Conservation (phyloP, 2,797 vertebrate genomes). For the Zalophus californianus region DNA sequence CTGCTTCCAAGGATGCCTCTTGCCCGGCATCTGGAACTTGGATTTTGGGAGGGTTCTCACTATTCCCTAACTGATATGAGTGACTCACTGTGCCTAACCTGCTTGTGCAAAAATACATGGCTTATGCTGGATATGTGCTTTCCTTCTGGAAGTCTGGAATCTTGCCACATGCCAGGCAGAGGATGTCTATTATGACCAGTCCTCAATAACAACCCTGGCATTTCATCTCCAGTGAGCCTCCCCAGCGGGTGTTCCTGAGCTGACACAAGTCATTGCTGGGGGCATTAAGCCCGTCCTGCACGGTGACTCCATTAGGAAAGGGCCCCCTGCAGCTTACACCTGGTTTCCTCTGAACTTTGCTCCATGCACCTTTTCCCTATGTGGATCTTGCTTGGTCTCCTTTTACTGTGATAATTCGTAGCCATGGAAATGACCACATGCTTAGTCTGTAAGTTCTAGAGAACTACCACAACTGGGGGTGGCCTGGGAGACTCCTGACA, state of each 20-base stretch:
- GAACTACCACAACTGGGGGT: background rate
- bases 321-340: background rate
- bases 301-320: background rate
- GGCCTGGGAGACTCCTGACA: background rate
- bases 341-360: fast-evolving
- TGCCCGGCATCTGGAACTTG: background rate
- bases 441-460: background rate
- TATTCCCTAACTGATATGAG: background rate
- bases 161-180: background rate
- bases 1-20: background rate
- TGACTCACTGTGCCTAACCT: background rate
- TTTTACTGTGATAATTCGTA: background rate
- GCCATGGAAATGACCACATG: background rate
- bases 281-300: background rate
- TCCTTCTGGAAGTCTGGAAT: background rate
- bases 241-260: fast-evolving
- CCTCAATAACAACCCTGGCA: background rate
- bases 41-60: background rate
- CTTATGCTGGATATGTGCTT: background rate
- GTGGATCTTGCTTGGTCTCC: no score
- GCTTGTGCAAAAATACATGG: background rate
- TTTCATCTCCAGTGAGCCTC: background rate
- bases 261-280: background rate
- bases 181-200: background rate
- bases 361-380: background rate